phyloP scores from a whole-genome alignment of 2,888 invertebrate species.

The Oscheius sp. region DNA sequence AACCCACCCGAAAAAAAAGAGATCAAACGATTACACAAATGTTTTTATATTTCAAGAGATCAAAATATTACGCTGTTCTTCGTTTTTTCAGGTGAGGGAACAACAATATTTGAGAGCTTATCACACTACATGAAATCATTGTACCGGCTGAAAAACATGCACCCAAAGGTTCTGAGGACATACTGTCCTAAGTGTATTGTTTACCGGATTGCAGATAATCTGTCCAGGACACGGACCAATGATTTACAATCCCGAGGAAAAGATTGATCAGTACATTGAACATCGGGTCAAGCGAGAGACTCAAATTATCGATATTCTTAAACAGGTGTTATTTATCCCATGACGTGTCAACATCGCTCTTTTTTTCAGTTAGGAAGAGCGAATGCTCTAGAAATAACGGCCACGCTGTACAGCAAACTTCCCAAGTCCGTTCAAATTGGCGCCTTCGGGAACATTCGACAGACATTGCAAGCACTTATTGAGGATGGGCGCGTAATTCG shows the following conservation, averaged over 20 bases:
- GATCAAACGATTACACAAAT: slow-evolving; percentile 13
- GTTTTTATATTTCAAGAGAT: too few species aligned
- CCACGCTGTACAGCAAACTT: slow-evolving; percentile 27
- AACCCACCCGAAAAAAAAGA: slow-evolving; percentile 66
- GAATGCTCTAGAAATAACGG: slow-evolving; percentile 28
- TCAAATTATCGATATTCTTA: slow-evolving; percentile 38
- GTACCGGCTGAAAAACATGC: slow-evolving; percentile 81
- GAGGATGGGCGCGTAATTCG: slow-evolving; percentile 20
- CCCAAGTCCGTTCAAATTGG: slow-evolving; percentile 36
- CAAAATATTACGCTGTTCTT: too few species aligned
- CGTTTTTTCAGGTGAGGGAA: slow-evolving; percentile 78
- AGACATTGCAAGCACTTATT: slow-evolving; percentile 14
- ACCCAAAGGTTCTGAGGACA: slow-evolving; percentile 77
- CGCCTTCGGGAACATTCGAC: slow-evolving; percentile 34
- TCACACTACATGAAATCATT: slow-evolving; percentile 89
- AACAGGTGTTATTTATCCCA: slow-evolving; percentile 2
- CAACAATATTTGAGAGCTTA: slow-evolving; percentile 93
- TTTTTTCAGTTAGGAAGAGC: slow-evolving; percentile 25
- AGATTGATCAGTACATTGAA: slow-evolving; percentile 86
- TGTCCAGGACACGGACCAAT: slow-evolving; percentile 75
- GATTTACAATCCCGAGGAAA: slow-evolving; percentile 79
- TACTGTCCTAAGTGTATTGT: background rate
- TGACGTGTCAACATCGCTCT: background rate
- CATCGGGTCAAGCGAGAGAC: slow-evolving; percentile 77
- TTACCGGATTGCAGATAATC: slow-evolving; percentile 9